Evolutionary conservation across 2,888 invertebrate genomes (phyloP).

Genomic region (Conops quadrifasciatus): DNA sequence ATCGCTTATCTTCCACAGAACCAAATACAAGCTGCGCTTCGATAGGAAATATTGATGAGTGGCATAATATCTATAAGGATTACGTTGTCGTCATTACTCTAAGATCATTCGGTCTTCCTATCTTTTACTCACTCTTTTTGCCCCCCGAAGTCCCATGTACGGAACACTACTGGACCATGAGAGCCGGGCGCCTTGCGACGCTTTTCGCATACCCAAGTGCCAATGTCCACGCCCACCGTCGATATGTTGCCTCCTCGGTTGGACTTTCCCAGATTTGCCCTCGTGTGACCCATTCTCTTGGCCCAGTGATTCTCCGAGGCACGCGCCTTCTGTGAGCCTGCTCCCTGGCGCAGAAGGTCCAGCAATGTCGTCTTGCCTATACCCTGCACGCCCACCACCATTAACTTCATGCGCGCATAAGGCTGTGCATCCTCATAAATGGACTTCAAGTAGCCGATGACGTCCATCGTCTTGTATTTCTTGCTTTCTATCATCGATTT

Average conservation of each 20-base stretch:
- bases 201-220: conserved; percentile 92
- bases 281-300: conserved; percentile 92
- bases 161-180: conserved; percentile 85
- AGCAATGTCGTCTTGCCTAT: conserved; percentile 90
- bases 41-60: conserved; percentile 99
- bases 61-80: conserved; percentile 80
- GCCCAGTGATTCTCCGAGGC: conserved; percentile 83
- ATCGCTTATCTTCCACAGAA: conserved; percentile 93
- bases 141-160: conserved; percentile 99
- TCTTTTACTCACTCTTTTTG: conserved; percentile 82
- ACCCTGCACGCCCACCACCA: conserved; percentile 92
- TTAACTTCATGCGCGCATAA: conserved; percentile 94
- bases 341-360: conserved; percentile 88
- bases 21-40: conserved; percentile 91
- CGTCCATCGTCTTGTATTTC: conserved; percentile 94
- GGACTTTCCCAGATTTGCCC: conserved; percentile 75
- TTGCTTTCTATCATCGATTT: conserved; percentile 91
- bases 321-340: conserved; percentile 76
- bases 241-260: conserved; percentile 85
- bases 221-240: conserved; percentile 97
- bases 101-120: conserved; percentile 2
- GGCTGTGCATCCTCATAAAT: conserved; percentile 89
- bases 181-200: conserved; percentile 77
- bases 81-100: neutral
- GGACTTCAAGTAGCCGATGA: conserved; percentile 87